phyloP scores from a whole-genome alignment of 2,888 invertebrate species.

The Ochlodes sylvanus region DNA sequence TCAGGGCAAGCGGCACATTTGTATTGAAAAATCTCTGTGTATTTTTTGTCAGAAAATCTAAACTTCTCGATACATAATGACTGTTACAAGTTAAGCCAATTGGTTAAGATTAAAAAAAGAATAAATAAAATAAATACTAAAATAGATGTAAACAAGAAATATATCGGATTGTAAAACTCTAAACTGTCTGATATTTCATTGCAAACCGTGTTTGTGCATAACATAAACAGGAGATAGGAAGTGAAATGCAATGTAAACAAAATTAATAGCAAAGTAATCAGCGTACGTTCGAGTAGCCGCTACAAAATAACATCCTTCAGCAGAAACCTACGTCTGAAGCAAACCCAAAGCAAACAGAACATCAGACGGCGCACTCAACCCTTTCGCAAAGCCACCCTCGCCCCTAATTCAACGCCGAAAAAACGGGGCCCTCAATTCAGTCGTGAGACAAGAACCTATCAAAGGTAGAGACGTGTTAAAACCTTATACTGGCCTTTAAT shows the following conservation, averaged over 20 bases:
- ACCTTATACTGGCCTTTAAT: slow-evolving; percentile 81
- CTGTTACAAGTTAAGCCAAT: too few species aligned
- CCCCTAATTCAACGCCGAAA: slow-evolving; percentile 56
- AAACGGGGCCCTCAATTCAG: slow-evolving; percentile 62
- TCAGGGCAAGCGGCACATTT: neutral
- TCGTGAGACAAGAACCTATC: slow-evolving; percentile 56
- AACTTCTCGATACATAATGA: too few species aligned
- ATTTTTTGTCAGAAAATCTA: too few species aligned
- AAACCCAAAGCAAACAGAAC: slow-evolving; percentile 47
- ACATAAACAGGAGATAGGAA: neutral
- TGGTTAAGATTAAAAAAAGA: too few species aligned
- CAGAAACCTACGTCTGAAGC: slow-evolving; percentile 39
- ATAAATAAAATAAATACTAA: too few species aligned
- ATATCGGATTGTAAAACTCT: too few species aligned
- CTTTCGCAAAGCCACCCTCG: slow-evolving; percentile 49
- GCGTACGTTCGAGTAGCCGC: slow-evolving; percentile 25
- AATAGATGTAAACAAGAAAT: too few species aligned
- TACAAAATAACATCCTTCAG: slow-evolving; percentile 29
- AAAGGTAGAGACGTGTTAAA: slow-evolving; percentile 75
- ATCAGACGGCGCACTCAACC: slow-evolving; percentile 52
- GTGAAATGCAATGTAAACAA: slow-evolving; percentile 3
- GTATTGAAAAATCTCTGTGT: too few species aligned
- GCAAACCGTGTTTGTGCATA: too few species aligned
- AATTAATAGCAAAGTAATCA: slow-evolving; percentile 11
- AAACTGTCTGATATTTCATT: too few species aligned